These are phyloP conservation scores for Malaclemys terrapin DNA, from an alignment of 2,113 vertebrate species.

Conservation along the genomic window DNA sequence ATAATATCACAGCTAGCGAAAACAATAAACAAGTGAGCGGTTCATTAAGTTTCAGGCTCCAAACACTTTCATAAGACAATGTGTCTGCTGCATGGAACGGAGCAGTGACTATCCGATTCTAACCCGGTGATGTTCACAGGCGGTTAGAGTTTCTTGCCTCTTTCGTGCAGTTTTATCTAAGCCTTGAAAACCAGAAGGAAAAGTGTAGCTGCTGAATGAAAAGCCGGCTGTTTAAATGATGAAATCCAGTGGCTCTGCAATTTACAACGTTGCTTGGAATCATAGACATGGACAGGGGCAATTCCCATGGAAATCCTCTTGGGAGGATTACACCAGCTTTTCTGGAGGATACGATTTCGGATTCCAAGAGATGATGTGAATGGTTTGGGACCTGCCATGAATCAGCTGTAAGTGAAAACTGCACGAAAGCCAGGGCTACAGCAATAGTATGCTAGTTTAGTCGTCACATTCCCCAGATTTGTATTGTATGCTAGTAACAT, in stretches of 20 bases:
- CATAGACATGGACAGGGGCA: not conserved
- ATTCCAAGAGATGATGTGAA: not conserved
- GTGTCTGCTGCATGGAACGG: not conserved
- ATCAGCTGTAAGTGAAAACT: not conserved
- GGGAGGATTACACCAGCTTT: not conserved
- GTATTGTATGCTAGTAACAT: not conserved
- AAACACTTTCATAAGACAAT: not conserved
- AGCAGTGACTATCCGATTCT: not conserved
- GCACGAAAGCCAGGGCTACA: rapidly evolving
- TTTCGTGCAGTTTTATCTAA: constrained; percentile 22
- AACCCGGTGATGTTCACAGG: not conserved
- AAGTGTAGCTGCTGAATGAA: not conserved
- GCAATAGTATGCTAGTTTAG: rapidly evolving
- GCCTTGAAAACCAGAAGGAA: constrained; percentile 17
- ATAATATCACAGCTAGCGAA: not conserved
- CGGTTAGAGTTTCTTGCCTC: constrained; percentile 18
- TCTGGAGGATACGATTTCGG: constrained; percentile 4
- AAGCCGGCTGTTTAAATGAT: constrained; percentile 24
- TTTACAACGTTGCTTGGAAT: not conserved
- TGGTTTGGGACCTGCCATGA: not conserved
- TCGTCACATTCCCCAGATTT: not conserved
- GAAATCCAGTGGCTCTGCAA: not conserved
- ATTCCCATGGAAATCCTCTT: not conserved
- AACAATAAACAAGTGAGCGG: not conserved
- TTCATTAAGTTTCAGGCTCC: not conserved